These are phyloP conservation scores for Montipora efflorescens DNA, from an alignment of 64 coral and sea anemone genomes.

Conservation along the genomic window DNA sequence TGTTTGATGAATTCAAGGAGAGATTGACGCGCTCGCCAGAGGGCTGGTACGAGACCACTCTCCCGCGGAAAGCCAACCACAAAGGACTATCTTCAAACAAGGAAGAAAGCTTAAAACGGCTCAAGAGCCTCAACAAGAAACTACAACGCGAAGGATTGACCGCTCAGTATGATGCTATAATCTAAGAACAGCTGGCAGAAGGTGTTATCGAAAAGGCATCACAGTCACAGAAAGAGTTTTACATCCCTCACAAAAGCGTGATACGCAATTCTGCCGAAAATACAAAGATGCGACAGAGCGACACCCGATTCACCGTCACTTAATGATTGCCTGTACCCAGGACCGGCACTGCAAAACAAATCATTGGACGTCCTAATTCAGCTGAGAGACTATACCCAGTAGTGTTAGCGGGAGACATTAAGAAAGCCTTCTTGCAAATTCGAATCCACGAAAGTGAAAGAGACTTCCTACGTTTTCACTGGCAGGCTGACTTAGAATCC, in stretches of 20 bases:
- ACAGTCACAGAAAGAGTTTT: not conserved
- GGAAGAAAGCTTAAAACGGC: conserved; percentile 34
- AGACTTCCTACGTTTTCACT: conserved; percentile 3
- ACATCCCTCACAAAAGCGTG: conserved; percentile 49
- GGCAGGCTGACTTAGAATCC: not conserved
- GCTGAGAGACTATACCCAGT: conserved; percentile 4
- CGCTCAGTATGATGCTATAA: conserved; percentile 45
- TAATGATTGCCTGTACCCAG: conserved; percentile 61
- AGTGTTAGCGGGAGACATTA: conserved; percentile 49
- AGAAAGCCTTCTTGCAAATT: conserved; percentile 43
- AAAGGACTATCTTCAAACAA: conserved; percentile 35
- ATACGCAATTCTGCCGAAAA: conserved; percentile 42
- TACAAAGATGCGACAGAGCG: conserved; percentile 5
- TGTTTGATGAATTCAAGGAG: too few species aligned
- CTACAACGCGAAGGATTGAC: conserved; percentile 6
- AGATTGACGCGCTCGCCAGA: not conserved
- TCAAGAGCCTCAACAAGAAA: conserved; percentile 34
- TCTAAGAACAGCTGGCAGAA: conserved; percentile 46
- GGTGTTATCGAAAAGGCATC: conserved; percentile 49
- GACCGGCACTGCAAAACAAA: conserved; percentile 46
- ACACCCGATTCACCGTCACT: conserved; percentile 11
- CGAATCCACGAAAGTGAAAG: not conserved
- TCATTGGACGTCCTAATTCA: conserved; percentile 12
- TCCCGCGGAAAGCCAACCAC: conserved; percentile 65
- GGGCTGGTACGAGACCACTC: conserved; percentile 60